Conservation (phyloP, 2,113 vertebrate genomes). For the Puffinus mauretanicus region DNA sequence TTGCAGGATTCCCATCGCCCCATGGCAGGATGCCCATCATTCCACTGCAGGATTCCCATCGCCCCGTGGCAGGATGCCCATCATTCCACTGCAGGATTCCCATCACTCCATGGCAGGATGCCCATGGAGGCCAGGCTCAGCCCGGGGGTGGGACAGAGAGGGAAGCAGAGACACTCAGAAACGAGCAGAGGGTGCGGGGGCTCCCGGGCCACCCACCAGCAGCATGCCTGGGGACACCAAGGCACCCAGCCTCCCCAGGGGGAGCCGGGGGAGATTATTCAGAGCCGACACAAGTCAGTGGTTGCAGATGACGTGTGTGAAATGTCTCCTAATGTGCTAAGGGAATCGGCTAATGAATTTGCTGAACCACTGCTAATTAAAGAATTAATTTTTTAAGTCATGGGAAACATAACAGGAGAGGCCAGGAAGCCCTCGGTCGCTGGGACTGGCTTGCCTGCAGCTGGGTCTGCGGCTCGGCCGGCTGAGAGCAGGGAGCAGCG, state of each 20-base stretch:
- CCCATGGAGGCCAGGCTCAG: neutral
- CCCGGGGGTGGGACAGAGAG: neutral
- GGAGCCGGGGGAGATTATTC: neutral
- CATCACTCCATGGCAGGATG: neutral
- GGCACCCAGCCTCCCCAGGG: neutral
- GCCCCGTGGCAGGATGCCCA: neutral
- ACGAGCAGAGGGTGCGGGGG: fast-evolving
- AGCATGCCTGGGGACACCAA: fast-evolving
- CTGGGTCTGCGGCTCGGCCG: neutral
- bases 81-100: too few species aligned
- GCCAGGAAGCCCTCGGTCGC: neutral
- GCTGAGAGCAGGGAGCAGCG: neutral
- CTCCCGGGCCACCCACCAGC: fast-evolving
- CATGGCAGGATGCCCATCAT: neutral
- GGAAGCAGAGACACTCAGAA: neutral
- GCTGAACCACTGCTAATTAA: neutral
- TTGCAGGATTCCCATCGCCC: neutral
- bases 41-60: too few species aligned
- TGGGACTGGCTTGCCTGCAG: fast-evolving
- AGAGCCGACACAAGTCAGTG: neutral
- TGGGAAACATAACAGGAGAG: neutral
- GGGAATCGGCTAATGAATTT: neutral
- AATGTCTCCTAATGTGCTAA: neutral
- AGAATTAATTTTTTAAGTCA: neutral
- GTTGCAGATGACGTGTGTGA: neutral